phyloP scores from a whole-genome alignment of 2,888 invertebrate genomes.

The Amblyteles armatorius region DNA sequence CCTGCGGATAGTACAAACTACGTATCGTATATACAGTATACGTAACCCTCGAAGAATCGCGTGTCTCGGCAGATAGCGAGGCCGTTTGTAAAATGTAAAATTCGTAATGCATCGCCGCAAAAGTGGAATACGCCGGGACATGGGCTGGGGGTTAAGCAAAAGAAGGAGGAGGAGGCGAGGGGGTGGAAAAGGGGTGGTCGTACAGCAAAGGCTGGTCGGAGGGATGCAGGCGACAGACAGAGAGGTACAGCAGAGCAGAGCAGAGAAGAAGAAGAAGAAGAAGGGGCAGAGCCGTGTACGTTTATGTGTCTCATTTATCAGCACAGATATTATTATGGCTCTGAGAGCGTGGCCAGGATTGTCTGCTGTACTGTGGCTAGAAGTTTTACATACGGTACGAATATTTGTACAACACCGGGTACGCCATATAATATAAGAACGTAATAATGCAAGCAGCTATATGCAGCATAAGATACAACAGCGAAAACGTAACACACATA shows the following conservation, averaged over 20 bases:
- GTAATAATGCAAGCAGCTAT: conserved; percentile 80
- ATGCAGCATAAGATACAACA: neutral
- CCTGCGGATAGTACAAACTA: conserved; percentile 56
- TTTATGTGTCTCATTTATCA: conserved; percentile 84
- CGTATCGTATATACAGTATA: conserved; percentile 45
- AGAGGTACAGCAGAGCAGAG: conserved; percentile 9
- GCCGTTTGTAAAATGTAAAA: conserved; percentile 83
- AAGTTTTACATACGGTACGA: conserved; percentile 82
- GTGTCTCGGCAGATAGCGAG: conserved; percentile 80
- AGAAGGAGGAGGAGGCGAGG: conserved; percentile 63
- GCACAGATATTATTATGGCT: conserved; percentile 83
- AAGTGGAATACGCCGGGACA: conserved; percentile 83
- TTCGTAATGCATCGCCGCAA: conserved; percentile 83
- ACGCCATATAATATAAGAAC: conserved; percentile 82
- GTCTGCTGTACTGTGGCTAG: conserved; percentile 76
- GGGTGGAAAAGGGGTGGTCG: conserved; percentile 64
- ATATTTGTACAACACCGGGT: conserved; percentile 80
- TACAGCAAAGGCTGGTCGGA: conserved; percentile 59
- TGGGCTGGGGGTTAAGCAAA: conserved; percentile 69
- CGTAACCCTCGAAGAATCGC: conserved; percentile 78
- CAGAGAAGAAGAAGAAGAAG: conserved; percentile 33
- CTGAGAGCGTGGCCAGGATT: conserved; percentile 75
- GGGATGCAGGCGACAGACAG: conserved; percentile 35
- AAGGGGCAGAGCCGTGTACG: conserved; percentile 79
- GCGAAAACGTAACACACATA: conserved; percentile 7